A percentile compares a stretch with the other conserved stretches of the same genome.
These are phyloP conservation scores for Ranitomeya imitator DNA, from an alignment of 2,113 vertebrate genomes.

Conservation along the genomic window DNA sequence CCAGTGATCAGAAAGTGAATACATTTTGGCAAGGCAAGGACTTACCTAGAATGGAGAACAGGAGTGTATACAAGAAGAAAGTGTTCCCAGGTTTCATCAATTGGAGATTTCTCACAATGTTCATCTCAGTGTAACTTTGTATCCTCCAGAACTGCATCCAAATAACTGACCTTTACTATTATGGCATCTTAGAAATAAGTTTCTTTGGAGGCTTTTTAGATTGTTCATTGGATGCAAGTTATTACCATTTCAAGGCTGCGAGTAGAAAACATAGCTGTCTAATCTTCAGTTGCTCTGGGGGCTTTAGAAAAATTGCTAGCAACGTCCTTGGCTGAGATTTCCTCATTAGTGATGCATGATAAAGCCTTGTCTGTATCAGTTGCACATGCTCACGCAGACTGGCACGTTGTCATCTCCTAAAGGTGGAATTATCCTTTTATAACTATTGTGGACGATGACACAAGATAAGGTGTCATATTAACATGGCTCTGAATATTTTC, in stretches of 20 bases:
- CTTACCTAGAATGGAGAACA: conserved; percentile 89
- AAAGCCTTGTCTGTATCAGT: conserved; percentile 72
- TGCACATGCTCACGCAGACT: conserved; percentile 67
- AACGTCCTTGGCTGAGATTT: conserved; percentile 61
- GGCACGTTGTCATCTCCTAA: conserved; percentile 58
- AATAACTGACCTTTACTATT: conserved; percentile 68
- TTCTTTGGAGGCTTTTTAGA: conserved; percentile 47
- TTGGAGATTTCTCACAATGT: conserved; percentile 84
- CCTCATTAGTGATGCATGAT: conserved; percentile 77
- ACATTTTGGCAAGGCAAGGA: not conserved
- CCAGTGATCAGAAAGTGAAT: not conserved
- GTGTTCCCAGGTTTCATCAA: conserved; percentile 85
- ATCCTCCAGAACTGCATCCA: conserved; percentile 68
- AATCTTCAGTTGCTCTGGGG: conserved; percentile 60
- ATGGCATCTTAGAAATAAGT: conserved; percentile 78
- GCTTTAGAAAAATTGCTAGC: conserved; percentile 60
- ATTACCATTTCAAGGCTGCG: conserved; percentile 22
- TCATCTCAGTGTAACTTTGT: conserved; percentile 88
- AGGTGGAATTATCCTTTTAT: conserved; percentile 65
- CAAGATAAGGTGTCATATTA: conserved; percentile 58
- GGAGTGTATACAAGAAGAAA: conserved; percentile 80
- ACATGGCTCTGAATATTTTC: conserved; percentile 48
- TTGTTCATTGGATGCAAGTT: conserved; percentile 51
- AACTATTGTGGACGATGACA: conserved; percentile 65
- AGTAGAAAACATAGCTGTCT: conserved; percentile 58